Percentiles rank a stretch among this genome's conserved stretches.
These are phyloP conservation scores for Gila robusta DNA, from an alignment of 2,797 vertebrate species.

Conservation along the genomic window DNA sequence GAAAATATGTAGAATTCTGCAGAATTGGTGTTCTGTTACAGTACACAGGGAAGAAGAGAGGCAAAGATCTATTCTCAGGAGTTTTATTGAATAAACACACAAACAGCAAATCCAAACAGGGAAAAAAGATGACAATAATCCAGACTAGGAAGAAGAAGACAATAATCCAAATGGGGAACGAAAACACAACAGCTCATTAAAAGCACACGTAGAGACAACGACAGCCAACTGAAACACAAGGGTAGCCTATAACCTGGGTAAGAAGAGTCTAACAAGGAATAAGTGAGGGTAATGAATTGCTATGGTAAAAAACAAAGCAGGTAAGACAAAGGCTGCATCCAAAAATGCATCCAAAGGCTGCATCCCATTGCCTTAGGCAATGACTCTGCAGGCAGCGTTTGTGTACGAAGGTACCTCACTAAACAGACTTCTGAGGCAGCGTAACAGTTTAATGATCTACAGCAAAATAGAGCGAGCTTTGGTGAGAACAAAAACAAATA, in stretches of 20 bases:
- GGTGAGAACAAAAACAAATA: too few species aligned
- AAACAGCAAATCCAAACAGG: not conserved
- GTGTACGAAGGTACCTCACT: too few species aligned
- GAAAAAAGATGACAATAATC: not conserved
- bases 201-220: not conserved
- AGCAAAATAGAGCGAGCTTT: too few species aligned
- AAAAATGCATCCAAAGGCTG: not conserved
- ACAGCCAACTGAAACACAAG: not conserved
- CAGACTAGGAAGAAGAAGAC: not conserved
- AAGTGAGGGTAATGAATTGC: not conserved
- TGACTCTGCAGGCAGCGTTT: too few species aligned
- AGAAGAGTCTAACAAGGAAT: not conserved
- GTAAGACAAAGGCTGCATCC: too few species aligned
- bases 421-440: too few species aligned
- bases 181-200: not conserved
- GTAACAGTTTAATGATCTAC: too few species aligned
- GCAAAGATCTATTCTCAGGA: not conserved
- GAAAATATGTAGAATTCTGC: not conserved
- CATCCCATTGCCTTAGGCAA: not conserved
- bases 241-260: not conserved
- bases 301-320: not conserved
- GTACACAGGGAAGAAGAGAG: not conserved
- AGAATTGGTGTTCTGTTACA: not conserved
- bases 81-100: not conserved
- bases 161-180: not conserved